Evolutionary conservation across 2,888 invertebrate species (phyloP), one percentile per base, ranked within the genome.

Genomic region (Heliconius cydno): DNA sequence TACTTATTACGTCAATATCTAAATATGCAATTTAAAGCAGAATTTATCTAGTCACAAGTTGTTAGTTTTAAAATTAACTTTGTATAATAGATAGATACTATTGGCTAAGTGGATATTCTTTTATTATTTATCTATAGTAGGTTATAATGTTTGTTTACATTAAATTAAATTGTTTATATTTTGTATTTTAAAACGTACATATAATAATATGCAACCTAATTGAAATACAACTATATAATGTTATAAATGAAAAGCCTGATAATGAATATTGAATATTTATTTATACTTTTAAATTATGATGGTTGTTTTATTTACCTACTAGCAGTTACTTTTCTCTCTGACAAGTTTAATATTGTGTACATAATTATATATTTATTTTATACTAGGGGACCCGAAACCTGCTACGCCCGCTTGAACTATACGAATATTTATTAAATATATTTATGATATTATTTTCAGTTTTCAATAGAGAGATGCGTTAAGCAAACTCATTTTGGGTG

Each of bases 1-100:
- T 25, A n/a, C n/a, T n/a, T n/a, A 46, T 70, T 70, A 70, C 70
- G 70, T 70, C 70, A 70, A 70, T 70, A 70, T 70, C 41, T 70
- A 46, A 82, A 82, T 79, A 75, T 77, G 60, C 73, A 73, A 13
- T 60, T n/a, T 13, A 60, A 73, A 38, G 34, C 70, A 38, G 34
- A 7, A 34, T 41, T 68, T 68, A 38, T n/a, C n/a, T 68, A 68
- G 13, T 4, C 10, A 68, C n/a, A 28, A 28, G 28, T 28, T 68
- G 38, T 68, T 70, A 1, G 25, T 41, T 68, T 68, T 41, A 46
- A 70, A 41, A 25, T 46, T 1, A 15, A 25, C 41, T 70, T 46
- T 15, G 28, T 65, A 28, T 28, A 63, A 63, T n/a, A 19, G 52
- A 2, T 52, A 52, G 6, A 19, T 60, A 60, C 22, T 60, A n/a